Percentiles rank a stretch among this genome's conserved stretches.
These are phyloP conservation scores for Synanthedon andrenaeformis DNA, from an alignment of 2,888 invertebrate species.

Conservation along the genomic window DNA sequence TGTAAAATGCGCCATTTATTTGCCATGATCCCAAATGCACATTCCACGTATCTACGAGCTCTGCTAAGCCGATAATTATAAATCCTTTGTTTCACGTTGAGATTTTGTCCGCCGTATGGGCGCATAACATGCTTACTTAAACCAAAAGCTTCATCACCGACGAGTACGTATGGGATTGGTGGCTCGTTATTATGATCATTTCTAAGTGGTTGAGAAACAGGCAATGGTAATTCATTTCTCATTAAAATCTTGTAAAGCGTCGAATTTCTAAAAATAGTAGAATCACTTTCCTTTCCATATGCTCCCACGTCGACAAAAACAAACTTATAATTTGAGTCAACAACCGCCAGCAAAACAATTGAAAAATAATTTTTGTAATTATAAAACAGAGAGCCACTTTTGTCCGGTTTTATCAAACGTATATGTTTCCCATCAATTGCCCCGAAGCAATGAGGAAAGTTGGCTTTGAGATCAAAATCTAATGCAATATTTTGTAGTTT, in stretches of 20 bases:
- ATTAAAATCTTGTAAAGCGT: no score
- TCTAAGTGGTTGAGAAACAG: no score
- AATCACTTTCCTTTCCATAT: constrained; percentile 1
- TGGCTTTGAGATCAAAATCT: background rate
- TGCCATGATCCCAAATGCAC: constrained; percentile 1
- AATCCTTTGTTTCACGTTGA: background rate
- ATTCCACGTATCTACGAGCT: constrained; percentile 8
- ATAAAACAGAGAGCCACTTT: background rate
- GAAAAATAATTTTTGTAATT: background rate
- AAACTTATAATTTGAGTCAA: background rate
- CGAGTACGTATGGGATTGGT: background rate
- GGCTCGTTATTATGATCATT: no score
- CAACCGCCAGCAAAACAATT: background rate
- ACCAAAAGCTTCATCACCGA: background rate
- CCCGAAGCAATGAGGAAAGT: constrained; percentile 1
- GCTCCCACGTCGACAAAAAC: background rate
- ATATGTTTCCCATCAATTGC: constrained; percentile 1
- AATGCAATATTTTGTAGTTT: background rate
- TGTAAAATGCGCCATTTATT: constrained; percentile 1
- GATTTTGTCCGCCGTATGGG: background rate
- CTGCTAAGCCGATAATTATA: constrained; percentile 13
- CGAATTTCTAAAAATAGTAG: background rate
- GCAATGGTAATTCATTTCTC: no score
- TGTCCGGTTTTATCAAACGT: background rate
- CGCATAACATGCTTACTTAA: background rate